Percentiles rank a stretch among this genome's conserved stretches.
Evolutionary conservation across 2,113 vertebrate genomes (phyloP).

Genomic region (Myotis brandtii): DNA sequence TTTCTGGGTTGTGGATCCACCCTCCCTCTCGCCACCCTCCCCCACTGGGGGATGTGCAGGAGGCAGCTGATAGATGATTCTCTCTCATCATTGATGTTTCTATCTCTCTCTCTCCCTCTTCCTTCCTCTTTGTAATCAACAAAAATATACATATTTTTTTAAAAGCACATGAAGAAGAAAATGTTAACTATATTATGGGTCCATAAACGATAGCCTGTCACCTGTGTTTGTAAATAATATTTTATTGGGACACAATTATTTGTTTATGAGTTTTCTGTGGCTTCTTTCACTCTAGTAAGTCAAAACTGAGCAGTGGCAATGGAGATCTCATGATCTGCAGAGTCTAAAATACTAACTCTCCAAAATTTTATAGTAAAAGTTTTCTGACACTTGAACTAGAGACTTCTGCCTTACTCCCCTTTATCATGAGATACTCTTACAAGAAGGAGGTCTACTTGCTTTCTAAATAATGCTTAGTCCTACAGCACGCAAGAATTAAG

Average conservation of each 20-base stretch:
- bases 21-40: no score
- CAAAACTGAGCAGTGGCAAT: neutral
- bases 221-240: conserved; percentile 5
- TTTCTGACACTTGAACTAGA: neutral
- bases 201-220: neutral
- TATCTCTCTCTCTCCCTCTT: no score
- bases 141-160: no score
- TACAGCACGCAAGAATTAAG: neutral
- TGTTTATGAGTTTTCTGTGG: neutral
- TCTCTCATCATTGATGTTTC: no score
- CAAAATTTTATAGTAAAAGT: neutral
- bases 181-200: neutral
- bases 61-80: no score
- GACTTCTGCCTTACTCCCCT: neutral
- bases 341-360: neutral
- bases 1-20: no score
- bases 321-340: neutral
- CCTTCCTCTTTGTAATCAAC: no score
- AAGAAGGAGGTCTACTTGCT: neutral
- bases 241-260: neutral
- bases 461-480: neutral
- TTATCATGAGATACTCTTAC: neutral
- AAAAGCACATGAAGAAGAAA: neutral
- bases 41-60: no score
- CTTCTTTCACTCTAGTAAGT: neutral